Percentiles rank a stretch among this genome's conserved stretches.
Conservation (phyloP, 1,140 invertebrate genomes). For the Caligus rogercresseyi region DNA sequence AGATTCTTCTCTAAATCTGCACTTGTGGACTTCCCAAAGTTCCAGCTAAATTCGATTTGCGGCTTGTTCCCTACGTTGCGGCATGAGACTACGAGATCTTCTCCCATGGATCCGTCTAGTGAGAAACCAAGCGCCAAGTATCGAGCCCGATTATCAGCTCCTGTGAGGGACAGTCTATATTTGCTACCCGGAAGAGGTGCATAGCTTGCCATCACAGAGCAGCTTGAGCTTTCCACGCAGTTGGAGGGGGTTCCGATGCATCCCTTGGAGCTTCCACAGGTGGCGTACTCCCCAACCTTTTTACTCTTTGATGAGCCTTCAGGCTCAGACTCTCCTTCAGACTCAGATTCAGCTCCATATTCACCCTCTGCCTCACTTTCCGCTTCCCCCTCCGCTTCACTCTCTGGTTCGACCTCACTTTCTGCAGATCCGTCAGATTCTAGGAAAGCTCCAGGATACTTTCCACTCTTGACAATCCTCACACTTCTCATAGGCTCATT, state of each 20-base stretch:
- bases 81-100: constrained; percentile 2
- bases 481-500: not conserved
- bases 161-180: not conserved
- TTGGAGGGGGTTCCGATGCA: constrained; percentile 1
- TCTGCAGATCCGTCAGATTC: not conserved
- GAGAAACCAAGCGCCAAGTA: constrained; percentile 3
- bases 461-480: not conserved
- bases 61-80: not conserved
- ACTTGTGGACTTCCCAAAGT: not conserved
- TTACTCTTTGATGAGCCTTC: not conserved
- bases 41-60: not conserved
- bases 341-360: constrained; percentile 1
- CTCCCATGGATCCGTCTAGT: not conserved
- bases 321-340: not conserved
- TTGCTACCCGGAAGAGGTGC: not conserved
- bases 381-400: not conserved
- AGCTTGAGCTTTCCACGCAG: not conserved
- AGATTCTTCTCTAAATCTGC: not conserved
- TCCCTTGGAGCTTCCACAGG: not conserved
- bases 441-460: not conserved
- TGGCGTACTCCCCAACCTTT: not conserved
- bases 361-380: not conserved
- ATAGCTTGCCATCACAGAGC: constrained; percentile 1
- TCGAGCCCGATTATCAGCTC: not conserved
- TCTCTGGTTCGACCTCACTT: not conserved